A percentile compares a stretch with the other conserved stretches of the same genome.
phyloP scores from a whole-genome alignment of 1,140 invertebrate species.

The Drosophila lowei region DNA sequence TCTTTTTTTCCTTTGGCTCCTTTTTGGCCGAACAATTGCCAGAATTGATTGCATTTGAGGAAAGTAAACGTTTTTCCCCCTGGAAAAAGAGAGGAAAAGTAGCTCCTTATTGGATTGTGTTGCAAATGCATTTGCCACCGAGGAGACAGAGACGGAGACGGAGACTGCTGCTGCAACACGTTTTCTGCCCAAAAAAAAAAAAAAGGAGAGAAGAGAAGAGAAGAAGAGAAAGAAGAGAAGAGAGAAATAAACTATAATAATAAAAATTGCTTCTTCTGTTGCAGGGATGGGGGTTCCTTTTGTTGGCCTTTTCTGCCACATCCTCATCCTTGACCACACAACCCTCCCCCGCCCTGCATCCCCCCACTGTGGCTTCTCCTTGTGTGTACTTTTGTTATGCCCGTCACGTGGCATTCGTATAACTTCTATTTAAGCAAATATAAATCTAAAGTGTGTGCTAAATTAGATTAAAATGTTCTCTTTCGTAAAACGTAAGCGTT shows the following conservation, averaged over 20 bases:
- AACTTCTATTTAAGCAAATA: constrained; percentile 81
- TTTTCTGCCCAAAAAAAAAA: constrained; percentile 32
- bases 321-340: constrained; percentile 31
- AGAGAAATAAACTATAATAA: constrained; percentile 72
- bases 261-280: constrained; percentile 50
- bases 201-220: constrained; percentile 13
- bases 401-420: constrained; percentile 71
- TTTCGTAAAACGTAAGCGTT: constrained; percentile 69
- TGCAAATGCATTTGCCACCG: constrained; percentile 44
- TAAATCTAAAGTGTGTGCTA: constrained; percentile 81
- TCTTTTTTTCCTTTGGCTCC: constrained; percentile 8
- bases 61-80: constrained; percentile 19
- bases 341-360: neutral
- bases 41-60: constrained; percentile 75
- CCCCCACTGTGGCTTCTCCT: constrained; percentile 1
- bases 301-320: constrained; percentile 27
- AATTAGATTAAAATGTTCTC: constrained; percentile 81
- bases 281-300: constrained; percentile 26
- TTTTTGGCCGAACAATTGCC: constrained; percentile 35
- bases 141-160: neutral
- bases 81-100: constrained; percentile 12
- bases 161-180: constrained; percentile 26
- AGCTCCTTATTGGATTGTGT: constrained; percentile 51
- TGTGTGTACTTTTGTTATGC: constrained; percentile 53
- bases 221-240: constrained; percentile 1